Conservation (phyloP, 2,797 vertebrate species). For the Apogon talboti region DNA sequence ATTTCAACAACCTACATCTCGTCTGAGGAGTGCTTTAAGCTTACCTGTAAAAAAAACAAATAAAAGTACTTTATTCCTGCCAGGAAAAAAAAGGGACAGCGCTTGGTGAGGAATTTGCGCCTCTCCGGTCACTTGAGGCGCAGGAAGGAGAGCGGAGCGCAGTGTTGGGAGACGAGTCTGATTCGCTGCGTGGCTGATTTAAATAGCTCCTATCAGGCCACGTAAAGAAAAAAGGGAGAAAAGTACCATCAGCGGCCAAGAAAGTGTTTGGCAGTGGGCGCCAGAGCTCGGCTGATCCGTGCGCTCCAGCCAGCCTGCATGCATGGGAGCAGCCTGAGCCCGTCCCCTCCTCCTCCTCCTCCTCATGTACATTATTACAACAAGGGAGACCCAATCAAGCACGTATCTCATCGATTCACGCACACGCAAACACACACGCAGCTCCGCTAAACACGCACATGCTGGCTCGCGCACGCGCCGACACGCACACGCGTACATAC, state of each 20-base stretch:
- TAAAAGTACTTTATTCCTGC: constrained; percentile 76
- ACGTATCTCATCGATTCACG: constrained; percentile 91
- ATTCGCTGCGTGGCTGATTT: constrained; percentile 69
- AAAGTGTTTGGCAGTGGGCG: constrained; percentile 84
- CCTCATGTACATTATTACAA: constrained; percentile 89
- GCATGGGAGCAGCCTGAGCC: constrained; percentile 83
- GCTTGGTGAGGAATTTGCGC: constrained; percentile 72
- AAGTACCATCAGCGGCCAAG: constrained; percentile 82
- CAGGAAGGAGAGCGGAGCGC: constrained; percentile 41
- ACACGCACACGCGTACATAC: constrained; percentile 24
- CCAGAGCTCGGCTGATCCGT: constrained; percentile 76
- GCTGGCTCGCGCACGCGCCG: background rate
- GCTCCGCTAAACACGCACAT: background rate
- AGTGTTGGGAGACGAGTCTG: constrained; percentile 75
- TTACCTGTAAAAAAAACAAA: constrained; percentile 78
- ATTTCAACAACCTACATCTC: constrained; percentile 7
- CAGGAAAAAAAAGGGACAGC: constrained; percentile 71
- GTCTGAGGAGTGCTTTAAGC: constrained; percentile 62
- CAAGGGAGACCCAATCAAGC: constrained; percentile 96
- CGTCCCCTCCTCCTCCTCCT: constrained; percentile 83
- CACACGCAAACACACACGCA: constrained; percentile 47
- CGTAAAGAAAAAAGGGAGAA: constrained; percentile 65
- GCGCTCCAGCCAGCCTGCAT: constrained; percentile 74
- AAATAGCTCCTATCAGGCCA: constrained; percentile 82
- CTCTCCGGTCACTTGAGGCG: constrained; percentile 63